Base-by-base conservation (phyloP, 2,113 vertebrate genomes). In the Pardalotus punctatus region DNA sequence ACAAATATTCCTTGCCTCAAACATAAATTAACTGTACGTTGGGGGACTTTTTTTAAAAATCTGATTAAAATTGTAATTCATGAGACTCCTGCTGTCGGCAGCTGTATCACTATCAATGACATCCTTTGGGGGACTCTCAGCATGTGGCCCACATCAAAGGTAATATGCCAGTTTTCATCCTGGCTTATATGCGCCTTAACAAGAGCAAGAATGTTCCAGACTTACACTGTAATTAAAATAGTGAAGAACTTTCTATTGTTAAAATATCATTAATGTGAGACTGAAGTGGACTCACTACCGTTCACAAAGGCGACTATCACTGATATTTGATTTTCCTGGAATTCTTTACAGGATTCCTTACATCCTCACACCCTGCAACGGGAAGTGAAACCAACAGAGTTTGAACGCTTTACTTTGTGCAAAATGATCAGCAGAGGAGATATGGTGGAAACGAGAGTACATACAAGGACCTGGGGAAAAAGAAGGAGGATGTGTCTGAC, bases 31-130 rank as follows among this genome's bases (percentile, higher is more conserved):
- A 66, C 47, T 54, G 70, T 66, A 90, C 1, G 1, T 93, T 93
- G 71, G 42, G 72, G 54, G 50, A 88, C 14, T 70, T 94, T 85
- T 93, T 58, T 2, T 0, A 40, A 69, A 82, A 87, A 88, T n/a
- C 83, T 96, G 94, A 96, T 95, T 94, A 79, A 86, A 95, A 96
- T 70, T 94, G 88, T 76, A 90, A 96, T 96, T 93, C 94, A 86
- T 86, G 93, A 94, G 88, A 36, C 88, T 94, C 96, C 96, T 95
- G 91, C 94, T 97, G 94, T 69, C 96, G 94, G 93, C 96, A 96
- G 96, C 95, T 97, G 97, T 67, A 95, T 79, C 88, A 51, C 88
- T 54, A 36, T 14, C 92, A 80, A 2, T 77, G 85, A 83, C 90
- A 71, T 84, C 92, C 90, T 94, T 83, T n/a, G 86, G 85, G 91